Base-by-base conservation (phyloP, 2,888 invertebrate genomes). In the Deilephila porcellus region DNA sequence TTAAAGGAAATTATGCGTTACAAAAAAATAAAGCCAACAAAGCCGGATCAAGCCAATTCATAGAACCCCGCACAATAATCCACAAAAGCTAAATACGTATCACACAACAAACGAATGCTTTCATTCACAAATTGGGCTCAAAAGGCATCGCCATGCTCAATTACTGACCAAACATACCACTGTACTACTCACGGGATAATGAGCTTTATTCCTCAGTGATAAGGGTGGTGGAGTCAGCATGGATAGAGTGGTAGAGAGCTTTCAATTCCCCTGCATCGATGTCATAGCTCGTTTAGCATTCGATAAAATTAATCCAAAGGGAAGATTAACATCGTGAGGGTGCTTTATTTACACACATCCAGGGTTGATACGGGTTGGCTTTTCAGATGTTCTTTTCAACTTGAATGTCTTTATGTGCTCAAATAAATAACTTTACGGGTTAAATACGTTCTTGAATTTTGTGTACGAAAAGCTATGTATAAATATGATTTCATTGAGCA, bases 241-340 rank as follows among this genome's bases (percentile, higher is more conserved):
- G 74, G 70, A 74, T 80, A 76, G 75, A 80, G 76, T 80, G 76
- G 82, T 78, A 80, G 79, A 45, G 78, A 84, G 85, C 85, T 86
- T 89, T 85, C 85, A 81, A 85, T 88, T 86, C 86, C 88, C 88
- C 88, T 85, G 76, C 83, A 85, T 85, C 84, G 85, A 84, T 90
- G 93, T 93, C 92, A 93, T 91, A 92, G 90, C 93, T 93, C 93
- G 93, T 94, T 94, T 93, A 90, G 88, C 90, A 93, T 93, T 93
- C 93, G 89, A 93, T 93, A 90, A 89, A 91, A 93, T 93, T 92
- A 93, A 93, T 93, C 93, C 90, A 83, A 83, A 85, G 86, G 90
- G 91, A 88, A 90, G 90, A 89, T 90, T 88, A 88, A 85, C 84
- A 82, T 84, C 82, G 83, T 80, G 85, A 86, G 88, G 88, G 88